Conservation (phyloP, 2,888 invertebrate species). For the Smittia sp. region DNA sequence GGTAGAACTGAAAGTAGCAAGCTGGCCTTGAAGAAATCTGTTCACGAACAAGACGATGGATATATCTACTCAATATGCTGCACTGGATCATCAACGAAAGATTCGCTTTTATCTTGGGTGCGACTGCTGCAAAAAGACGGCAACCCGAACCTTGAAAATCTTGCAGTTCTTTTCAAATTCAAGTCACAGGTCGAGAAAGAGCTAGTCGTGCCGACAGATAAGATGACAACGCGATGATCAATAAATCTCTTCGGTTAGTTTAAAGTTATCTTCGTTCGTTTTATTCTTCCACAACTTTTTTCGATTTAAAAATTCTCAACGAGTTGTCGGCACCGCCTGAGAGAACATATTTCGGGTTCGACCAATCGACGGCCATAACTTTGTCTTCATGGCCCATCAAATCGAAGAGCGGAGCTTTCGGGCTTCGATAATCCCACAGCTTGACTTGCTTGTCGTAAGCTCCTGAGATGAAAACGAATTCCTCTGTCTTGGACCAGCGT, state of each 20-base stretch:
- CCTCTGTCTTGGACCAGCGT: constrained; percentile 79
- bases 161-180: constrained; percentile 84
- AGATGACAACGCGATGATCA: not conserved
- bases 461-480: constrained; percentile 86
- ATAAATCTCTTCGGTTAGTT: not conserved
- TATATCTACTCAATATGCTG: constrained; percentile 84
- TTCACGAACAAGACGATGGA: constrained; percentile 93
- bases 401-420: constrained; percentile 88
- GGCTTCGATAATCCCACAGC: constrained; percentile 80
- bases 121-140: constrained; percentile 71
- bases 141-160: constrained; percentile 68
- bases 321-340: constrained; percentile 94
- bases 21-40: constrained; percentile 59
- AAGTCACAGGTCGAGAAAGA: constrained; percentile 56
- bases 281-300: constrained; percentile 49
- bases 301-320: constrained; percentile 79
- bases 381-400: constrained; percentile 92
- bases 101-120: constrained; percentile 91
- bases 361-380: constrained; percentile 92
- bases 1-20: constrained; percentile 53
- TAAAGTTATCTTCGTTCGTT: not conserved
- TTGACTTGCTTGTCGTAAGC: constrained; percentile 89
- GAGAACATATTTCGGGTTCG: constrained; percentile 76
- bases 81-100: constrained; percentile 85
- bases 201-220: not conserved